Evolutionary conservation across 1,140 invertebrate genomes (phyloP).

Genomic region (Lerema accius): DNA sequence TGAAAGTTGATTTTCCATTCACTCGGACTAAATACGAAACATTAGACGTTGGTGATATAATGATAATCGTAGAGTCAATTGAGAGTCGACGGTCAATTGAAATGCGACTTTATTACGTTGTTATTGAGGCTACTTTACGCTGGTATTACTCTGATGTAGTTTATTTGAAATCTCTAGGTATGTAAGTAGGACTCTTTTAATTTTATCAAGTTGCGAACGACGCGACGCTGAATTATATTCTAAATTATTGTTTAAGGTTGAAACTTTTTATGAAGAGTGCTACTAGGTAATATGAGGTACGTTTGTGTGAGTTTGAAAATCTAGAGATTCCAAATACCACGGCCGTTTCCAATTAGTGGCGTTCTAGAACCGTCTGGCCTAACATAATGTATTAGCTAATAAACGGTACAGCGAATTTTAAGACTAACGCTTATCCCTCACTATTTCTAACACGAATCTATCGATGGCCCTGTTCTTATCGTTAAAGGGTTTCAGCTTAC

Average conservation of each 20-base stretch:
- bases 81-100: not conserved
- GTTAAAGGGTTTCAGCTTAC: not conserved
- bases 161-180: constrained; percentile 21
- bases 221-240: constrained; percentile 10
- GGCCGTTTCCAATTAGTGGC: no score
- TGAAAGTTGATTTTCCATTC: not conserved
- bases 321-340: constrained; percentile 14
- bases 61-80: not conserved
- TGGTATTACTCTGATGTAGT: not conserved
- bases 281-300: constrained; percentile 7
- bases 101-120: not conserved
- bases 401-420: constrained; percentile 28
- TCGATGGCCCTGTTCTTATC: not conserved
- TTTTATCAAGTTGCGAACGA: constrained; percentile 2
- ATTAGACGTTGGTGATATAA: no score
- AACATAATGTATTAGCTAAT: constrained; percentile 3
- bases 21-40: no score
- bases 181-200: not conserved
- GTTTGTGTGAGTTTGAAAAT: constrained; percentile 1
- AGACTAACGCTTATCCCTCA: constrained; percentile 12
- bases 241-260: constrained; percentile 27
- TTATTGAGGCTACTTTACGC: not conserved
- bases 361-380: constrained; percentile 3
- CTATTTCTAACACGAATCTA: constrained; percentile 2
- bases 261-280: constrained; percentile 4